Conservation (phyloP, 2,797 vertebrate species). For the Ciconia nigra region DNA sequence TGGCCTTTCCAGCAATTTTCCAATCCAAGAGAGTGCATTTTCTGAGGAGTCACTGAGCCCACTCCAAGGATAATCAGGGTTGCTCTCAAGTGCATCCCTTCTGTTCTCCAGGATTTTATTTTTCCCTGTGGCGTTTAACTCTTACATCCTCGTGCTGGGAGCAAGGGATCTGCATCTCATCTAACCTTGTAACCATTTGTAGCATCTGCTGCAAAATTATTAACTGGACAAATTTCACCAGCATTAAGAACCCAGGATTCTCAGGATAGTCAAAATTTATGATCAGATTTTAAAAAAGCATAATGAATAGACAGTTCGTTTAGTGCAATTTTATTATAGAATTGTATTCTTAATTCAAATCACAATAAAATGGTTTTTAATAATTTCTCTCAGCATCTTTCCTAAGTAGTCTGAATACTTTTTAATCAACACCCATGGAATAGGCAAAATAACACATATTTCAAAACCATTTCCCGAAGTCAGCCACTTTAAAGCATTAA, state of each 20-base stretch:
- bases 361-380: accelerated
- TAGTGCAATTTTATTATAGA: background rate
- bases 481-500: background rate
- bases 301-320: background rate
- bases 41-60: background rate
- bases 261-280: background rate
- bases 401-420: background rate
- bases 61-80: background rate
- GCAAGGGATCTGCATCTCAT: background rate
- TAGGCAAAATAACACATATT: background rate
- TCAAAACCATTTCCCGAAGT: background rate
- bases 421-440: background rate
- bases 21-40: background rate
- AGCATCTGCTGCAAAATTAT: background rate
- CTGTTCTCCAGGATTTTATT: background rate
- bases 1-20: background rate
- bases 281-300: background rate
- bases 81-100: background rate
- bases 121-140: background rate
- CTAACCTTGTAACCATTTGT: background rate
- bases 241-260: background rate
- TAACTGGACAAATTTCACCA: background rate
- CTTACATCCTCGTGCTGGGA: background rate
- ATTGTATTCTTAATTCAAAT: background rate
- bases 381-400: background rate